Evolutionary conservation across 2,797 vertebrate genomes (phyloP).

Genomic region (Dendrocincla fuliginosa): DNA sequence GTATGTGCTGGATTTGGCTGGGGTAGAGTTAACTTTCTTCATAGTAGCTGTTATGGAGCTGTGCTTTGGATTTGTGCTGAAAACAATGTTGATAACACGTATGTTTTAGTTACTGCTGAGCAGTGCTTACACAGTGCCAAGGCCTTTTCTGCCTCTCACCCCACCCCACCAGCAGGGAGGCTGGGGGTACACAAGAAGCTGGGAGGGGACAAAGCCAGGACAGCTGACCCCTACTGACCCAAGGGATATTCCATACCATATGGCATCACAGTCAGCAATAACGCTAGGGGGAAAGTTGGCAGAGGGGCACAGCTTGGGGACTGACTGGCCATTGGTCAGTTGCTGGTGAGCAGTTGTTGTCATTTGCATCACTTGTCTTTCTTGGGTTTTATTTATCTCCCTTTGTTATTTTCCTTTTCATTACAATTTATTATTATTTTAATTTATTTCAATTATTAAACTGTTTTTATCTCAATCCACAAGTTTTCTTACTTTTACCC

Average conservation of each 20-base stretch:
- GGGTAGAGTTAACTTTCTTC: neutral
- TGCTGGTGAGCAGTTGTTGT: neutral
- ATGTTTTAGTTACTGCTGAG: neutral
- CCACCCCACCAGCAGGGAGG: neutral
- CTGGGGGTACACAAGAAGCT: neutral
- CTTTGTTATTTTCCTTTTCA: neutral
- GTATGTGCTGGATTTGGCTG: neutral
- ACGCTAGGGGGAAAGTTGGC: neutral
- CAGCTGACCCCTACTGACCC: neutral
- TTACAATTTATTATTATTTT: neutral
- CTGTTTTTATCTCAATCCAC: neutral
- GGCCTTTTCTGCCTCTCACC: neutral
- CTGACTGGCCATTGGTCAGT: neutral
- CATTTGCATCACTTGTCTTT: neutral
- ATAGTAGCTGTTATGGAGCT: neutral
- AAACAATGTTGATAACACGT: neutral
- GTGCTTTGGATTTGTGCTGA: neutral
- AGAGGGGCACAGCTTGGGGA: accelerated
- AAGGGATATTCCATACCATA: neutral
- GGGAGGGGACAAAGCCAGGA: neutral
- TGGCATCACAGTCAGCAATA: neutral
- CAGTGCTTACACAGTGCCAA: neutral
- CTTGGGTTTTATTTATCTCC: neutral
- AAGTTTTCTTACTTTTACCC: neutral
- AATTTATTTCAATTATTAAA: neutral